Evolutionary conservation across 2,113 vertebrate species (phyloP).

Genomic region (Corynorhinus townsendii): DNA sequence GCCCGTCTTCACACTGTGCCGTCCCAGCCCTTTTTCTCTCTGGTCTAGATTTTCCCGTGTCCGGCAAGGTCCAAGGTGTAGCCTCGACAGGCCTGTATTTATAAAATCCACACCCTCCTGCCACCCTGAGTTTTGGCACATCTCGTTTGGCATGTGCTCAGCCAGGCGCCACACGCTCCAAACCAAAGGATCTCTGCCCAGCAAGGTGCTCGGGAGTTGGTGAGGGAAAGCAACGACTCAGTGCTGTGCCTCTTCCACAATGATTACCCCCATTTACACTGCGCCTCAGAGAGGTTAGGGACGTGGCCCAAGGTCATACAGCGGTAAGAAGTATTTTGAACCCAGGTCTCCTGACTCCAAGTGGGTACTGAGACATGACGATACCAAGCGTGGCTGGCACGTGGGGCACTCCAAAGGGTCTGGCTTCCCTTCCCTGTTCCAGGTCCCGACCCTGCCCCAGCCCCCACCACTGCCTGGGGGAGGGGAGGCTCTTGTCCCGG

Average conservation of each 20-base stretch:
- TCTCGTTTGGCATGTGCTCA: not conserved
- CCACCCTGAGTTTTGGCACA: not conserved
- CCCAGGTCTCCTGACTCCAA: not conserved
- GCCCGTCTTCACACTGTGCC: not conserved
- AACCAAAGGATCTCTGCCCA: not conserved
- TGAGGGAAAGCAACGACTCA: not conserved
- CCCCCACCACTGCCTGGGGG: not conserved
- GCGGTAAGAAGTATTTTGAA: not conserved
- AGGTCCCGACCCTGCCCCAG: not conserved
- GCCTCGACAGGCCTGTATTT: not conserved
- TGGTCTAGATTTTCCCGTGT: rapidly evolving
- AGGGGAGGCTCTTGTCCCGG: not conserved
- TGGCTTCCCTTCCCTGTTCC: not conserved
- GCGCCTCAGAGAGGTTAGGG: not conserved
- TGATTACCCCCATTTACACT: not conserved
- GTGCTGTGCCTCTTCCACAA: not conserved
- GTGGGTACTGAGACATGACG: not conserved
- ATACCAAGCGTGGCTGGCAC: not conserved
- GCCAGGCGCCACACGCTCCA: too few relatives aligned
- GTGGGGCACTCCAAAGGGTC: not conserved
- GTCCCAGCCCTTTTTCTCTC: not conserved
- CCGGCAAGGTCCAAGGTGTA: not conserved
- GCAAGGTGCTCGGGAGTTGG: not conserved
- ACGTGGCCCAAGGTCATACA: not conserved
- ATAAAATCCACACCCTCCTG: not conserved